Evolutionary conservation across 2,797 vertebrate genomes (phyloP).

Genomic region (Platalea minor): DNA sequence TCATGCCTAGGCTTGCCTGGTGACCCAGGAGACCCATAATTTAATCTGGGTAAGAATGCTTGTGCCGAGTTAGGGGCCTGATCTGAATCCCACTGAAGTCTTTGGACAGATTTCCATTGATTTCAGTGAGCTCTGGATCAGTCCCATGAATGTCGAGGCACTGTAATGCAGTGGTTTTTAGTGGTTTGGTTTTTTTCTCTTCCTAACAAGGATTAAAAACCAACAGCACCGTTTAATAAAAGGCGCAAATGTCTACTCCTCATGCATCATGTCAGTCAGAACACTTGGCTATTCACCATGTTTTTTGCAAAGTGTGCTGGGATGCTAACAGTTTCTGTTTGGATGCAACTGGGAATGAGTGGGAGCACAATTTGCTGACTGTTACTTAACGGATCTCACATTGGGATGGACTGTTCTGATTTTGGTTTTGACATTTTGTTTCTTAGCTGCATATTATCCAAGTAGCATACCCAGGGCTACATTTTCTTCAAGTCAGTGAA

Average conservation of each 20-base stretch:
- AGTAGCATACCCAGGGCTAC: neutral
- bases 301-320: neutral
- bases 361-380: neutral
- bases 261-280: neutral
- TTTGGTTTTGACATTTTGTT: neutral
- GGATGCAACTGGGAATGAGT: neutral
- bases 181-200: neutral
- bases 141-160: neutral
- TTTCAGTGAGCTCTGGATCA: neutral
- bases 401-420: neutral
- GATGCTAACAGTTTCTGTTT: neutral
- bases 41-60: slow-evolving; percentile 79
- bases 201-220: neutral
- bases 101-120: neutral
- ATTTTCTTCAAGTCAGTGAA: neutral
- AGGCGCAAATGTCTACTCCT: neutral
- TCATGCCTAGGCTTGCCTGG: slow-evolving; percentile 79
- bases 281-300: neutral
- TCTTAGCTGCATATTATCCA: neutral
- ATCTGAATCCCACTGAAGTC: neutral
- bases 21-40: slow-evolving; percentile 66
- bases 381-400: neutral
- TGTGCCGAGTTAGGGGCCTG: slow-evolving; percentile 34
- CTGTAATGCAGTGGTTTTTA: rapidly evolving
- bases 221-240: neutral